These are phyloP conservation scores for Luehdorfia chinensis DNA, from an alignment of 1,140 invertebrate genomes.

Conservation along the genomic window DNA sequence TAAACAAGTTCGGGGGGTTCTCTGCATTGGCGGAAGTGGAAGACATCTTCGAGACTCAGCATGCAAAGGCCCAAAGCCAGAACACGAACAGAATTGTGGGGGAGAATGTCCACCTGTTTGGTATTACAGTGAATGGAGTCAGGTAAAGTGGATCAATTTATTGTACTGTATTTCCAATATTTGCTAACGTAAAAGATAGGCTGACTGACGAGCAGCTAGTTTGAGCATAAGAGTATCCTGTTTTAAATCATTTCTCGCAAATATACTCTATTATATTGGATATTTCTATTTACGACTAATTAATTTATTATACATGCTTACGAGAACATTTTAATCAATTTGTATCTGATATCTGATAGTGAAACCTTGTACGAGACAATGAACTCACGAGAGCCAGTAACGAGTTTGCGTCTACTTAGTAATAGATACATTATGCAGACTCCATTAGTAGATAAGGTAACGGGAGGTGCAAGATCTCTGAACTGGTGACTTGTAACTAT, in stretches of 20 bases:
- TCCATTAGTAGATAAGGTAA: slow-evolving; percentile 19
- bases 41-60: slow-evolving; percentile 51
- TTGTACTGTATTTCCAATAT: too few relatives aligned
- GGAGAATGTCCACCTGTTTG: slow-evolving; percentile 42
- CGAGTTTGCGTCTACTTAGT: slow-evolving; percentile 16
- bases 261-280: too few relatives aligned
- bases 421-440: slow-evolving; percentile 18
- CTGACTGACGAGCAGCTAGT: too few relatives aligned
- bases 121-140: slow-evolving; percentile 60
- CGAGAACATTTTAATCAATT: not conserved
- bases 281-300: too few relatives aligned
- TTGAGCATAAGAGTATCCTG: too few relatives aligned
- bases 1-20: slow-evolving; percentile 54
- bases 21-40: slow-evolving; percentile 60
- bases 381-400: slow-evolving; percentile 12
- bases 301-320: too few relatives aligned
- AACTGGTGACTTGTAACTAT: slow-evolving; percentile 16
- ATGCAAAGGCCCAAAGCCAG: slow-evolving; percentile 40
- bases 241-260: too few relatives aligned
- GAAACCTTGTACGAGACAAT: slow-evolving; percentile 17
- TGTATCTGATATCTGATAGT: slow-evolving; percentile 6
- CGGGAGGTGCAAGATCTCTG: slow-evolving; percentile 18
- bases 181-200: too few relatives aligned
- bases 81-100: slow-evolving; percentile 38
- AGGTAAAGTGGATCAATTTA: slow-evolving; percentile 30